Evolutionary conservation across 2,797 vertebrate species (phyloP).

Genomic region (Urocyon cinereoargenteus): DNA sequence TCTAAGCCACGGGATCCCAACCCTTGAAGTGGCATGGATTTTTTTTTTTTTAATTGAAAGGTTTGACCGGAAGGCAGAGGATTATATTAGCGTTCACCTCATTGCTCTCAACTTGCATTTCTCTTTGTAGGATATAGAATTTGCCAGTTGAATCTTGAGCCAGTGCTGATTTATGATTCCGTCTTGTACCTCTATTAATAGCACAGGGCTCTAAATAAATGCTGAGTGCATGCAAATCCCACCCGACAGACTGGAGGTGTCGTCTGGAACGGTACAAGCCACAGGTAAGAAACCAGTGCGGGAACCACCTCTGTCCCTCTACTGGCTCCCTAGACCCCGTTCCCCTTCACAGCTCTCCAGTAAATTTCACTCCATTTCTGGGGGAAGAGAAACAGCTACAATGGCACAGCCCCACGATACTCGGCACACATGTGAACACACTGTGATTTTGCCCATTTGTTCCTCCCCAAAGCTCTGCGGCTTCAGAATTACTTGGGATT

Average conservation of each 20-base stretch:
- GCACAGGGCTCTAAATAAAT: not conserved
- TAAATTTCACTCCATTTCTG: not conserved
- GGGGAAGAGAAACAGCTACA: not conserved
- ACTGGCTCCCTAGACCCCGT: too few relatives aligned
- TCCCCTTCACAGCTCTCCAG: not conserved
- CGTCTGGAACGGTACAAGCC: not conserved
- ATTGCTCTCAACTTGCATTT: not conserved
- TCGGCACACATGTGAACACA: not conserved
- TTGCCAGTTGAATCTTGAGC: not conserved
- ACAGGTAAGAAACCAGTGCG: not conserved
- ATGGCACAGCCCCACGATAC: rapidly evolving
- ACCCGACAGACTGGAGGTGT: not conserved
- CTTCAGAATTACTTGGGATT: not conserved
- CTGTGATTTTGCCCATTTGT: not conserved
- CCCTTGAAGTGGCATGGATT: too few relatives aligned
- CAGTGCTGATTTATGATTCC: not conserved
- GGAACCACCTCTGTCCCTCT: rapidly evolving
- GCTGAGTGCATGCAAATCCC: not conserved
- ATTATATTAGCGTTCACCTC: not conserved
- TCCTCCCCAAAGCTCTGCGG: not conserved
- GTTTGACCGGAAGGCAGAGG: not conserved
- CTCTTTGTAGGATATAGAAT: constrained; percentile 13
- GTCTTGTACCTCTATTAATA: not conserved
- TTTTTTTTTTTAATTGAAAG: not conserved
- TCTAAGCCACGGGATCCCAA: not conserved